A percentile compares a stretch with the other conserved stretches of the same genome.
phyloP scores from a whole-genome alignment of 2,113 vertebrate species.

The Dinomys branickii region DNA sequence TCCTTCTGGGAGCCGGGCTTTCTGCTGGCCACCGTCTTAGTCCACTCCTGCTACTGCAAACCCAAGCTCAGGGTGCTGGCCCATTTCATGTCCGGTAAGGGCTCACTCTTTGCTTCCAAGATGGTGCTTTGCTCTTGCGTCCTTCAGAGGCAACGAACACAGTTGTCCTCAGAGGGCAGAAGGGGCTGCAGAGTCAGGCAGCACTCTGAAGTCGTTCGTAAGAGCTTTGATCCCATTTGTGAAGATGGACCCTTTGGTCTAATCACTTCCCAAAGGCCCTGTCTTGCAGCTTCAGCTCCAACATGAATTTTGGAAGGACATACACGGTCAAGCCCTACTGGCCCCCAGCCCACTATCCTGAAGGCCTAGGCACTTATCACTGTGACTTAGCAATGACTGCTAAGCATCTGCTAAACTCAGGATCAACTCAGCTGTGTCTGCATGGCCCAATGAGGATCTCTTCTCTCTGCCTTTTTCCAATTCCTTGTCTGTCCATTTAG shows the following conservation, averaged over 20 bases:
- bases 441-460: slow-evolving; percentile 49
- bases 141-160: neutral
- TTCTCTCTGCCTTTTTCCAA: slow-evolving; percentile 13
- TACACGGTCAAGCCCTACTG: neutral
- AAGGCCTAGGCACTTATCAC: neutral
- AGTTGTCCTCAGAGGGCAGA: neutral
- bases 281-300: neutral
- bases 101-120: neutral
- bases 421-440: slow-evolving; percentile 20
- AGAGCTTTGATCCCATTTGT: neutral
- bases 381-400: slow-evolving; percentile 60
- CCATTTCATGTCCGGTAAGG: neutral
- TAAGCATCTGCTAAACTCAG: neutral
- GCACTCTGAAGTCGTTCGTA: neutral
- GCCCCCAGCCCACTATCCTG: neutral
- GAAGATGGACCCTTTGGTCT: neutral
- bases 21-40: neutral
- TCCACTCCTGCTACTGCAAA: neutral
- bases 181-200: neutral
- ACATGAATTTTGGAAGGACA: neutral
- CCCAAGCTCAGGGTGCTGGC: neutral
- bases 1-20: neutral
- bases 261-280: neutral
- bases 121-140: neutral
- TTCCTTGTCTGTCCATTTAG: slow-evolving; percentile 37